Conservation (phyloP, 2,797 vertebrate species). For the Coregonus sp. region DNA sequence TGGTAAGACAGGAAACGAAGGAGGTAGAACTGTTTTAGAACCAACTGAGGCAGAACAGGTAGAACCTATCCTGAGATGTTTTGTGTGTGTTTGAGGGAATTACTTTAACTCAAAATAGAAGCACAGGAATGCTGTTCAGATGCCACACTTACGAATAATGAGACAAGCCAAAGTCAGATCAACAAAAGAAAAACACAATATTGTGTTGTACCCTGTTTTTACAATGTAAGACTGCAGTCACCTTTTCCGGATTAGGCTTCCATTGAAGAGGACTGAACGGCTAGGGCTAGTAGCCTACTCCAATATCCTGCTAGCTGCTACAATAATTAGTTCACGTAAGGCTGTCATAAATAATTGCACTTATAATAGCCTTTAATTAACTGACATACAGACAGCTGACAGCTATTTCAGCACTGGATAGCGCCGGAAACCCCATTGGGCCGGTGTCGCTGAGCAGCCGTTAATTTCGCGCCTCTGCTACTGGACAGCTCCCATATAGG, state of each 20-base stretch:
- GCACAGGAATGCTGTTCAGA: neutral
- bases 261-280: no score
- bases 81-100: neutral
- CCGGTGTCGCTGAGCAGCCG: neutral
- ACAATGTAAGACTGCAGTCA: neutral
- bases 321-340: neutral
- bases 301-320: neutral
- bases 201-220: neutral
- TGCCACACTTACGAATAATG: neutral
- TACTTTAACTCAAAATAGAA: neutral
- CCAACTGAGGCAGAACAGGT: neutral
- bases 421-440: neutral
- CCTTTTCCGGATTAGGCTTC: neutral
- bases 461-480: neutral
- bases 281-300: no score
- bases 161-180: neutral
- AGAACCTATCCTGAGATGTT: neutral
- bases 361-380: neutral
- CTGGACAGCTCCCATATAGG: neutral
- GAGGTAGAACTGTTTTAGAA: neutral
- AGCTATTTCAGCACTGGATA: neutral
- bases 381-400: neutral
- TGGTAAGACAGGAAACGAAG: constrained; percentile 5
- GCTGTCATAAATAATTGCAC: neutral
- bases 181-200: neutral